A percentile compares a stretch with the other conserved stretches of the same genome.
Evolutionary conservation across 2,113 vertebrate species (phyloP).

Genomic region (Calyptommatus sinebrachiatus): DNA sequence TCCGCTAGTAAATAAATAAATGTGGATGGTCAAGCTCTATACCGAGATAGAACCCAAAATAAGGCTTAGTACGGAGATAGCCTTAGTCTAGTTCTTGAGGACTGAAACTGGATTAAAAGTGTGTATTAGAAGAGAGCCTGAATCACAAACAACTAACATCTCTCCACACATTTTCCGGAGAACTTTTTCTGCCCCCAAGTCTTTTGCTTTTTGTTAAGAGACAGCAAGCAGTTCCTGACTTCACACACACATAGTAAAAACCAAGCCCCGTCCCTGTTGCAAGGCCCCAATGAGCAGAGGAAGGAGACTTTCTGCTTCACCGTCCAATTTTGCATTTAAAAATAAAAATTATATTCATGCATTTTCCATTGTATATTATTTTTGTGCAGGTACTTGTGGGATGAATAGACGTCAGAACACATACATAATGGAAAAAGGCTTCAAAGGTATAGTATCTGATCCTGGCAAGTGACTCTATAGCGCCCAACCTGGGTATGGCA

Average conservation of each 20-base stretch:
- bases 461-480: conserved; percentile 61
- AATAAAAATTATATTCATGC: conserved; percentile 63
- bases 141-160: too few species aligned
- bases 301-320: conserved; percentile 57
- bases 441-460: conserved; percentile 87
- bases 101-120: too few species aligned
- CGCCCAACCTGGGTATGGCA: conserved; percentile 58
- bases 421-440: conserved; percentile 86
- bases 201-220: not conserved
- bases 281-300: conserved; percentile 38
- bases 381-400: conserved; percentile 81
- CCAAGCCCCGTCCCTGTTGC: not conserved
- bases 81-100: too few species aligned
- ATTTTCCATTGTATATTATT: conserved; percentile 67
- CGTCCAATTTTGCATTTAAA: conserved; percentile 56
- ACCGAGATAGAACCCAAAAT: too few species aligned
- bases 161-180: too few species aligned
- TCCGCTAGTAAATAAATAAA: too few species aligned
- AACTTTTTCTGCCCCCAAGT: not conserved
- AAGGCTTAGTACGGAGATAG: too few species aligned
- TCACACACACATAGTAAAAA: too few species aligned
- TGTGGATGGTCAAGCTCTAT: too few species aligned
- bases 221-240: not conserved
- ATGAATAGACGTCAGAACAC: conserved; percentile 87
- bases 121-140: too few species aligned